Percentiles rank a stretch among this genome's conserved stretches.
These are phyloP conservation scores for Autographa gamma DNA, from an alignment of 2,888 invertebrate genomes.

Conservation along the genomic window DNA sequence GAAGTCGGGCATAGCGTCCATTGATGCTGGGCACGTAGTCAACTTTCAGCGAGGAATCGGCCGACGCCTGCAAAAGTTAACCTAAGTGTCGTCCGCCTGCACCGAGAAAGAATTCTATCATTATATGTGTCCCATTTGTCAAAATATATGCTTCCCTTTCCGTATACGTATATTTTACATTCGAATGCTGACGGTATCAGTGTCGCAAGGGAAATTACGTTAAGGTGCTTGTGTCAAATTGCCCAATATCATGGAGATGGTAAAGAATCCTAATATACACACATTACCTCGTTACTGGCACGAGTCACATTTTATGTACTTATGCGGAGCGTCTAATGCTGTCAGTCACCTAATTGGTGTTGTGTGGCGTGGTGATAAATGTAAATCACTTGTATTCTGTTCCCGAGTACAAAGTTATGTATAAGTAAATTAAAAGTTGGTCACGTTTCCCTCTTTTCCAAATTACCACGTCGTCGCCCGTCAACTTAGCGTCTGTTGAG, in stretches of 20 bases:
- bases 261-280: constrained; percentile 42
- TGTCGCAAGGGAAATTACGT: constrained; percentile 60
- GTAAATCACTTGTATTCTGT: constrained; percentile 48
- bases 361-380: constrained; percentile 39
- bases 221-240: constrained; percentile 54
- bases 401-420: constrained; percentile 35
- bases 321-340: background rate
- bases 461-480: constrained; percentile 44
- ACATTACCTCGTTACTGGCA: constrained; percentile 21
- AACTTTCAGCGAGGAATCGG: constrained; percentile 63
- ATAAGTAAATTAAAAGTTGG: constrained; percentile 54
- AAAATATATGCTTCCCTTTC: constrained; percentile 41
- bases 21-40: constrained; percentile 68
- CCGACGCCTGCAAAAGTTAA: constrained; percentile 60
- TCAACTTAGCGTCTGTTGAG: constrained; percentile 32
- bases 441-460: constrained; percentile 45
- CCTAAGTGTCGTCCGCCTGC: constrained; percentile 56
- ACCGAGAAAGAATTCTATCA: constrained; percentile 43
- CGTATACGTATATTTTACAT: constrained; percentile 32
- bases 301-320: background rate
- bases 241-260: constrained; percentile 44
- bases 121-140: constrained; percentile 42
- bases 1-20: constrained; percentile 38
- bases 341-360: constrained; percentile 24
- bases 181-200: constrained; percentile 32